phyloP scores from a whole-genome alignment of 2,888 invertebrate species.

The Fragum sueziense region DNA sequence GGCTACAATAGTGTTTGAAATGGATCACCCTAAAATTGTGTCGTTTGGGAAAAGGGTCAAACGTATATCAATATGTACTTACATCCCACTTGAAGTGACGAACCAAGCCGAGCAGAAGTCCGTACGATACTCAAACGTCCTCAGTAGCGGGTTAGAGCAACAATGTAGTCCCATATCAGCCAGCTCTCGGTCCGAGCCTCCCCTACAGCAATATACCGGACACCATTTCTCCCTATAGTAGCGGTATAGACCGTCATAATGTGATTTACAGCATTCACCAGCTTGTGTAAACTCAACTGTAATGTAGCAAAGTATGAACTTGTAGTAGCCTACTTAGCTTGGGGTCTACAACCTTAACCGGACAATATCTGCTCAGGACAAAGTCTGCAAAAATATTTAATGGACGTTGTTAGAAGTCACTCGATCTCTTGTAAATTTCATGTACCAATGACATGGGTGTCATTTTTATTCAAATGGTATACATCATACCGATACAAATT shows the following conservation, averaged over 20 bases:
- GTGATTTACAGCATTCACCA: constrained; percentile 12
- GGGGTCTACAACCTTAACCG: too few relatives aligned
- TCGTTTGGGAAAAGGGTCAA: too few relatives aligned
- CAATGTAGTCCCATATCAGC: constrained; percentile 8
- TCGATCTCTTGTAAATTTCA: too few relatives aligned
- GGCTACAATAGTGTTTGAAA: too few relatives aligned
- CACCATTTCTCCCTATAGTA: constrained; percentile 17
- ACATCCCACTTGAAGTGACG: constrained; percentile 5
- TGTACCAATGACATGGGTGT: too few relatives aligned
- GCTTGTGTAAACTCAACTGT: not conserved
- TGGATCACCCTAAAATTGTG: too few relatives aligned
- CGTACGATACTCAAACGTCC: constrained; percentile 3
- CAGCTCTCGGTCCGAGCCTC: not conserved
- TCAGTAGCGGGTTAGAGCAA: constrained; percentile 1
- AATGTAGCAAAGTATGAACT: not conserved
- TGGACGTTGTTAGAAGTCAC: too few relatives aligned
- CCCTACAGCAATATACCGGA: constrained; percentile 4
- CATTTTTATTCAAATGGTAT: too few relatives aligned
- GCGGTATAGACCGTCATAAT: constrained; percentile 10
- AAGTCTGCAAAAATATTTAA: too few relatives aligned
- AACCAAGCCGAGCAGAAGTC: constrained; percentile 18
- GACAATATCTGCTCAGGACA: too few relatives aligned
- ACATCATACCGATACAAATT: too few relatives aligned
- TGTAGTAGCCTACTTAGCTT: too few relatives aligned
- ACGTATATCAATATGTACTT: not conserved